Percentiles rank a stretch among this genome's conserved stretches.
These are phyloP conservation scores for Drosophila fungiperda DNA, from an alignment of 2,888 invertebrate genomes.

Conservation along the genomic window DNA sequence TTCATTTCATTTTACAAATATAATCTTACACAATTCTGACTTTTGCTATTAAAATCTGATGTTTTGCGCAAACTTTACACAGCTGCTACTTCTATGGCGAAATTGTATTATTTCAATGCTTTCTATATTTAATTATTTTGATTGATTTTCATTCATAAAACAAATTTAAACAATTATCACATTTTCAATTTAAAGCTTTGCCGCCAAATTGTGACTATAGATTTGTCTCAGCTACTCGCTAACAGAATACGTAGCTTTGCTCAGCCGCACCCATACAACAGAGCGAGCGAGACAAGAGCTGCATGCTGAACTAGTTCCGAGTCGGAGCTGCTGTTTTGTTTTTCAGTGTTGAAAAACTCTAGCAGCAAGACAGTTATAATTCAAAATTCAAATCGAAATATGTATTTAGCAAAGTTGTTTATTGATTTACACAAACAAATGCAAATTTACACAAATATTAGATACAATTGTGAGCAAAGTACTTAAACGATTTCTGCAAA, in stretches of 20 bases:
- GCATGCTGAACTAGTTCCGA: conserved; percentile 13
- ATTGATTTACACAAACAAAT: conserved; percentile 17
- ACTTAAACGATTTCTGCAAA: conserved; percentile 67
- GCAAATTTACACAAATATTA: not conserved
- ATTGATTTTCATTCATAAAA: not conserved
- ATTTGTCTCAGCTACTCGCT: conserved; percentile 26
- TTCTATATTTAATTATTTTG: not conserved
- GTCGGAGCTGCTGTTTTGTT: not conserved
- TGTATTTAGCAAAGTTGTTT: not conserved
- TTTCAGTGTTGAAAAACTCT: conserved; percentile 31
- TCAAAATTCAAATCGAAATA: conserved; percentile 13
- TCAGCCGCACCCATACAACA: not conserved
- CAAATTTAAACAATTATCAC: not conserved
- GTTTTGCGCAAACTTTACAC: not conserved
- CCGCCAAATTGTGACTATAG: conserved; percentile 17
- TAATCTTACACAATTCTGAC: not conserved
- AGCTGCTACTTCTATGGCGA: not conserved
- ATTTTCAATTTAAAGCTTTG: conserved; percentile 21
- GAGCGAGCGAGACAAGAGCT: conserved; percentile 21
- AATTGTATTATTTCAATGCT: not conserved
- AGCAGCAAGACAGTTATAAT: conserved; percentile 9
- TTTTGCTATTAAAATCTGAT: not conserved
- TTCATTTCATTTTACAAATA: not conserved
- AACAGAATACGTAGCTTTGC: not conserved
- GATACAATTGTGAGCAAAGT: not conserved